phyloP scores from a whole-genome alignment of 2,888 invertebrate species.

The Cephus pygmeus region DNA sequence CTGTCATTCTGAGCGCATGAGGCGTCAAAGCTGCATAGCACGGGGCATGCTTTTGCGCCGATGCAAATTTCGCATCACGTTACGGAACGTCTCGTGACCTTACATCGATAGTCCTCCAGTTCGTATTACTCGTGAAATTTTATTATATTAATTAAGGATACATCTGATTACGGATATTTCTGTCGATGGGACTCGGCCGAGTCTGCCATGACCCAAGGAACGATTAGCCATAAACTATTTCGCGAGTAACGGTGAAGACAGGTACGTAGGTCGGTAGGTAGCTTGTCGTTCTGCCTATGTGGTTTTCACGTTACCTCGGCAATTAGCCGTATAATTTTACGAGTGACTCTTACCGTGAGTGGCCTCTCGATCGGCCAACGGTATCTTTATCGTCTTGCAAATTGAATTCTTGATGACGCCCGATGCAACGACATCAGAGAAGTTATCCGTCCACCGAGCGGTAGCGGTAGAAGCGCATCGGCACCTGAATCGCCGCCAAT shows the following conservation, averaged over 20 bases:
- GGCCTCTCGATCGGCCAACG: constrained; percentile 11
- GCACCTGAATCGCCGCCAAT: neutral
- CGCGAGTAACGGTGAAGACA: constrained; percentile 35
- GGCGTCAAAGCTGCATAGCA: constrained; percentile 19
- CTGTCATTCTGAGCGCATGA: constrained; percentile 24
- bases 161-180: neutral
- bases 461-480: neutral
- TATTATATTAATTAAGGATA: neutral
- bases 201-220: neutral
- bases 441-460: constrained; percentile 8
- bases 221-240: constrained; percentile 42
- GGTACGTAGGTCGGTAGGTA: neutral
- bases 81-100: neutral
- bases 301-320: constrained; percentile 26
- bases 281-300: neutral
- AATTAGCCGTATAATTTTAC: constrained; percentile 53
- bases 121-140: neutral
- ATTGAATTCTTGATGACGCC: constrained; percentile 53
- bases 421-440: constrained; percentile 16
- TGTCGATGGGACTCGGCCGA: neutral
- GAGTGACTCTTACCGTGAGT: constrained; percentile 29
- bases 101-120: neutral
- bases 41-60: constrained; percentile 26
- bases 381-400: constrained; percentile 40
- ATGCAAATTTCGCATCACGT: constrained; percentile 38